Conservation (phyloP, 2,888 invertebrate genomes). For the Eurytoma californica region DNA sequence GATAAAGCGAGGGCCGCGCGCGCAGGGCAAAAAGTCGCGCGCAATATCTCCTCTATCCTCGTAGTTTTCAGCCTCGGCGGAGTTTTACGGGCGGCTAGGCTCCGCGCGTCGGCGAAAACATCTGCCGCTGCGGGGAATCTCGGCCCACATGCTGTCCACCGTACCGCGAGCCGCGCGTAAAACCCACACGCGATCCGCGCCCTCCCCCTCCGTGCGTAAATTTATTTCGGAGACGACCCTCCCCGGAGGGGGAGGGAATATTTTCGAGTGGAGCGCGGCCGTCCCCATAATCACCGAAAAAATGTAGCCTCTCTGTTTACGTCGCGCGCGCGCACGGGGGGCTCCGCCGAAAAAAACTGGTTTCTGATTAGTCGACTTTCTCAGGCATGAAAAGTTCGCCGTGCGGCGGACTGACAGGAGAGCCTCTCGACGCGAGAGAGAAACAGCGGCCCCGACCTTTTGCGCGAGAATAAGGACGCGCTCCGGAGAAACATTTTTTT, state of each 20-base stretch:
- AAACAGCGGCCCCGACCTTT: constrained; percentile 21
- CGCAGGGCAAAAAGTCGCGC: not conserved
- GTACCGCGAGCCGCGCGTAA: constrained; percentile 14
- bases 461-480: constrained; percentile 46
- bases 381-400: constrained; percentile 50
- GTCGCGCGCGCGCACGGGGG: constrained; percentile 28
- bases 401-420: constrained; percentile 36
- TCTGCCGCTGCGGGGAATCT: constrained; percentile 72
- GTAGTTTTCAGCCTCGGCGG: constrained; percentile 19
- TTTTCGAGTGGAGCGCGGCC: constrained; percentile 35
- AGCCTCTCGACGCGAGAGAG: constrained; percentile 33
- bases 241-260: constrained; percentile 28
- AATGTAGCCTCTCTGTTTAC: constrained; percentile 54
- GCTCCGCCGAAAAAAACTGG: constrained; percentile 45
- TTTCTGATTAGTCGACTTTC: constrained; percentile 57
- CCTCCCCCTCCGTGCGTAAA: constrained; percentile 32
- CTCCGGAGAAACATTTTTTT: constrained; percentile 48
- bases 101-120: constrained; percentile 60
- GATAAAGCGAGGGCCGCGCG: no score
- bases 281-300: constrained; percentile 53
- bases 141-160: constrained; percentile 64
- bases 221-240: constrained; percentile 48
- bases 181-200: constrained; percentile 47
- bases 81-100: constrained; percentile 31
- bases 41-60: constrained; percentile 2